Base-by-base conservation (phyloP, 1,140 invertebrate genomes). In the Calycopis cecrops region DNA sequence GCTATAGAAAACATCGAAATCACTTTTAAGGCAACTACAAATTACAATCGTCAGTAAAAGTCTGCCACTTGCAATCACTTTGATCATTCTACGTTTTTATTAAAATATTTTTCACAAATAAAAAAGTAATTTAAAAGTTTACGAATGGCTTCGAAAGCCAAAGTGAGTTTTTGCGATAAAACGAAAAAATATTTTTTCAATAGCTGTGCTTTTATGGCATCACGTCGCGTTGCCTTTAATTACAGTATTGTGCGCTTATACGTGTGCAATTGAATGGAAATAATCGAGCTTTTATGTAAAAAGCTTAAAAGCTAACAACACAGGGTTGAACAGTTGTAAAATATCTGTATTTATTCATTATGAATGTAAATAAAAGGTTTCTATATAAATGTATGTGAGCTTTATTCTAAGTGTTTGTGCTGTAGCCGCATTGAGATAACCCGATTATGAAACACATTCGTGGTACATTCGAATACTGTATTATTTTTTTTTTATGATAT, bases 201-300 rank as follows among this genome's bases (percentile, higher is more conserved):
- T 44, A 33, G 52, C 12, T 44, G 28, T 17, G 52, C 52, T 54
- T 54, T 54, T 54, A 54, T 42, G 40, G 40, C 52, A 42, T 44
- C 52, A 54, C 33, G 42, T 54, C 52, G 40, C 38, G 40, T 53
- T 42, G 33, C 18, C 42, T 11, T 53, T 53, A 53, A 53, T 53
- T 53, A 53, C 52, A 33, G 38, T 53, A 42, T 53, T 53, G 52
- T 42, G 38, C 44, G 52, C 33, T 47, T 42, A 35, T 42, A 54
- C 52, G 38, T 54, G 40, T 47, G 52, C 52, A 54, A 44, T 53
- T 38, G 28, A 54, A 38, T 34, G 34, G 33, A 14, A 47, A 16
- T 16, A 34, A 54, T 44, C 12, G 38, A 33, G 52, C 38, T 54
- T 54, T 49, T 54, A 44, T 42, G 40, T 44, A 44, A 44, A 44